Conservation (phyloP, 2,888 invertebrate species). For the Dascillus cervinus region DNA sequence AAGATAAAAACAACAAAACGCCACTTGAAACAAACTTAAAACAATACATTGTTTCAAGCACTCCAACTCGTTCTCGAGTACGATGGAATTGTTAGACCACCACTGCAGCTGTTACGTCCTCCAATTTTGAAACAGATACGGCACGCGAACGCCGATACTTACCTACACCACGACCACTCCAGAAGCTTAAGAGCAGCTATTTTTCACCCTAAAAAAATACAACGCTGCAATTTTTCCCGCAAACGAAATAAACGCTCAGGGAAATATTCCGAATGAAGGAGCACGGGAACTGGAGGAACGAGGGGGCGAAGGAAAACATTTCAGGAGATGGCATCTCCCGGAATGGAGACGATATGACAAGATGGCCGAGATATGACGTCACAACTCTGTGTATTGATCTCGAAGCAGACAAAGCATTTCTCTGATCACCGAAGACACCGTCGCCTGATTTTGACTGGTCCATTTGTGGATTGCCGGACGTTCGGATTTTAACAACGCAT, state of each 20-base stretch:
- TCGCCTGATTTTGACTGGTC: constrained; percentile 12
- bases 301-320: constrained; percentile 30
- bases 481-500: too few relatives aligned
- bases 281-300: constrained; percentile 26
- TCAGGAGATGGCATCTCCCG: constrained; percentile 38
- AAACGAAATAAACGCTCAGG: too few relatives aligned
- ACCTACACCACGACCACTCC: too few relatives aligned
- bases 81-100: constrained; percentile 12
- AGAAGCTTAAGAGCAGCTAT: too few relatives aligned
- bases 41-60: constrained; percentile 15
- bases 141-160: constrained; percentile 19
- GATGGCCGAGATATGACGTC: constrained; percentile 47
- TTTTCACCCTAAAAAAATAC: too few relatives aligned
- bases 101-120: constrained; percentile 15
- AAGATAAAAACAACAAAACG: too few relatives aligned
- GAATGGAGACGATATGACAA: constrained; percentile 45
- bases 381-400: constrained; percentile 43
- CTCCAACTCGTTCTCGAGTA: constrained; percentile 8
- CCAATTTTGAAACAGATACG: constrained; percentile 19
- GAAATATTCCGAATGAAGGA: too few relatives aligned
- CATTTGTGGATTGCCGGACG: too few relatives aligned
- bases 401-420: constrained; percentile 35
- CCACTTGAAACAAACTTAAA: too few relatives aligned
- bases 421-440: constrained; percentile 20
- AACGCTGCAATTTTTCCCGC: too few relatives aligned